Conservation (phyloP, 2,888 invertebrate genomes). For the Rhingia rostrata region DNA sequence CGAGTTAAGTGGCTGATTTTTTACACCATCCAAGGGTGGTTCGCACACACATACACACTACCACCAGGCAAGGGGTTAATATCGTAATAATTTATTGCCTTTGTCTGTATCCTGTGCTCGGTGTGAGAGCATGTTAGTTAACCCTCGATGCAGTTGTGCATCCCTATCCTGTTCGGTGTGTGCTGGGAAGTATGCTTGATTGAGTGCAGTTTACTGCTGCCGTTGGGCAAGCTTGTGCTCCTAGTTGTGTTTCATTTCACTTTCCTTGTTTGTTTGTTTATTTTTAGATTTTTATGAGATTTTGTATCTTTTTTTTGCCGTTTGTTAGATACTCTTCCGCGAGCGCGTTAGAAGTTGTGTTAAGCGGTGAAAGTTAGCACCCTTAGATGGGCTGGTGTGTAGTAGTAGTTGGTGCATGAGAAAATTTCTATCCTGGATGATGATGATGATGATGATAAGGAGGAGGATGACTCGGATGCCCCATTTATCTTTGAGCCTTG, state of each 20-base stretch:
- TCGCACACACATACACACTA: not conserved
- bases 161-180: not conserved
- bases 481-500: slow-evolving; percentile 72
- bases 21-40: slow-evolving; percentile 34
- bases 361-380: slow-evolving; percentile 65
- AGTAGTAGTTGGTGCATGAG: slow-evolving; percentile 49
- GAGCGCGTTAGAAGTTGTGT: slow-evolving; percentile 28
- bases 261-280: slow-evolving; percentile 59
- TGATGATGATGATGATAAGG: slow-evolving; percentile 40
- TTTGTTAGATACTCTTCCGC: no score
- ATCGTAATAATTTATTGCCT: slow-evolving; percentile 72
- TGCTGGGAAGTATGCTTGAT: slow-evolving; percentile 65
- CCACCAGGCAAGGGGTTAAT: slow-evolving; percentile 63
- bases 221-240: slow-evolving; percentile 54
- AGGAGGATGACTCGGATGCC: slow-evolving; percentile 58
- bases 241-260: slow-evolving; percentile 38
- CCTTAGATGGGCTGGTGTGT: slow-evolving; percentile 48
- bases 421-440: slow-evolving; percentile 42
- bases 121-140: not conserved
- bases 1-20: slow-evolving; percentile 31
- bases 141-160: slow-evolving; percentile 28
- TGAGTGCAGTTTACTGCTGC: slow-evolving; percentile 59
- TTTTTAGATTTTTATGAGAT: slow-evolving; percentile 70
- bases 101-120: slow-evolving; percentile 46
- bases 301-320: slow-evolving; percentile 32